Percentiles rank a stretch among this genome's conserved stretches.
Conservation (phyloP, 2,888 invertebrate species). For the Cryptus viduatorius region DNA sequence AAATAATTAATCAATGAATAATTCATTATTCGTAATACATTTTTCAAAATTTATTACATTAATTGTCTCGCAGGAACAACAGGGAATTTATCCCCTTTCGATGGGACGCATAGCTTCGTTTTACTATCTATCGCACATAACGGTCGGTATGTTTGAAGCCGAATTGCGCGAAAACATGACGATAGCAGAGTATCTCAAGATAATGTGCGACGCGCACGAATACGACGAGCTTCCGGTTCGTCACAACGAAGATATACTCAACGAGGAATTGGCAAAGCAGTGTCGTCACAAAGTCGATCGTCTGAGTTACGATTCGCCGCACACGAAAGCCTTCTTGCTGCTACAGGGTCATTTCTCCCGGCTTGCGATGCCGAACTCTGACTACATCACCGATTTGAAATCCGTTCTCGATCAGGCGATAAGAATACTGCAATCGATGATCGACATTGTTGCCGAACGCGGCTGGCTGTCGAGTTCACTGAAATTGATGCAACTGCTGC, state of each 20-base stretch:
- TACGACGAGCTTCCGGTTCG: constrained; percentile 97
- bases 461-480: constrained; percentile 95
- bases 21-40: no score
- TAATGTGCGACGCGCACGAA: constrained; percentile 95
- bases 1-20: no score
- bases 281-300: constrained; percentile 91
- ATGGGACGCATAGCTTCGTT: constrained; percentile 97
- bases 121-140: constrained; percentile 97
- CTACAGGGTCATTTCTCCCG: constrained; percentile 98
- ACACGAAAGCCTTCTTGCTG: constrained; percentile 96
- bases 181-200: constrained; percentile 90
- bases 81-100: constrained; percentile 83
- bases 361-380: constrained; percentile 93
- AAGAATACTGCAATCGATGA: constrained; percentile 97
- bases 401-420: constrained; percentile 98
- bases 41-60: no score
- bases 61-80: constrained; percentile 77
- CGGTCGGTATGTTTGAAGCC: constrained; percentile 93
- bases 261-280: constrained; percentile 94
- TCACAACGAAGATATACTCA: constrained; percentile 98
- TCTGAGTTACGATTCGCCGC: constrained; percentile 94
- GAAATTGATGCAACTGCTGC: constrained; percentile 92
- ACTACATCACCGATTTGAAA: constrained; percentile 98
- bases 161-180: constrained; percentile 88
- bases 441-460: constrained; percentile 95